Evolutionary conservation across 2,888 invertebrate species (phyloP).

Genomic region (Acanthosoma haemorrhoidale): DNA sequence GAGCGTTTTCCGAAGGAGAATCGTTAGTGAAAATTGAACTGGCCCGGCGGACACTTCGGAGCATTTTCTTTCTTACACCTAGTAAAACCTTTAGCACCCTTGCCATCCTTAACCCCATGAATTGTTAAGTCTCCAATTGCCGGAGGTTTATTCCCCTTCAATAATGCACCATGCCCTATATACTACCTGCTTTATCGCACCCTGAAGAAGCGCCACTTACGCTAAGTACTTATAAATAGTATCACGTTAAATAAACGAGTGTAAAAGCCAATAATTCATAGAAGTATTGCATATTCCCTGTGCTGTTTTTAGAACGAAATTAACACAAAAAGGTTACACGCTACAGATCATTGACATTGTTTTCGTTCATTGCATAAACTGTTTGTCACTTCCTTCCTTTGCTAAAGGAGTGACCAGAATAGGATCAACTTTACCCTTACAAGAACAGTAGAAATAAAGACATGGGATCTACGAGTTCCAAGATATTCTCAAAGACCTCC

Average conservation of each 20-base stretch:
- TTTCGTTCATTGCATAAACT: no score
- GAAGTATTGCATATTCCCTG: no score
- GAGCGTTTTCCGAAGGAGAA: neutral
- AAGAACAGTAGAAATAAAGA: no score
- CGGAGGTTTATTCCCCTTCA: neutral
- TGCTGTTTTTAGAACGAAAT: no score
- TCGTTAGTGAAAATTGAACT: neutral
- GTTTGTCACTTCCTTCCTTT: no score
- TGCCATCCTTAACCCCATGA: neutral
- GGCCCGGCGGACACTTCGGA: neutral
- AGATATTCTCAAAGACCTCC: no score
- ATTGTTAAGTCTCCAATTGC: neutral
- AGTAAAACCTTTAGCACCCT: neutral
- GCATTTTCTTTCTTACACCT: constrained; percentile 3
- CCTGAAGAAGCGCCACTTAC: neutral
- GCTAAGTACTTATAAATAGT: neutral
- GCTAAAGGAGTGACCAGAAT: no score
- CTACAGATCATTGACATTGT: no score
- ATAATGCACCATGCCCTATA: neutral
- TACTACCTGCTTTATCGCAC: neutral
- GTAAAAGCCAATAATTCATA: no score
- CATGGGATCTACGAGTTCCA: no score
- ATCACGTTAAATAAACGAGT: neutral
- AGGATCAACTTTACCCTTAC: no score
- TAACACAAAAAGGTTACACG: no score